phyloP scores from a whole-genome alignment of 2,888 invertebrate species.

The Tineola bisselliella region DNA sequence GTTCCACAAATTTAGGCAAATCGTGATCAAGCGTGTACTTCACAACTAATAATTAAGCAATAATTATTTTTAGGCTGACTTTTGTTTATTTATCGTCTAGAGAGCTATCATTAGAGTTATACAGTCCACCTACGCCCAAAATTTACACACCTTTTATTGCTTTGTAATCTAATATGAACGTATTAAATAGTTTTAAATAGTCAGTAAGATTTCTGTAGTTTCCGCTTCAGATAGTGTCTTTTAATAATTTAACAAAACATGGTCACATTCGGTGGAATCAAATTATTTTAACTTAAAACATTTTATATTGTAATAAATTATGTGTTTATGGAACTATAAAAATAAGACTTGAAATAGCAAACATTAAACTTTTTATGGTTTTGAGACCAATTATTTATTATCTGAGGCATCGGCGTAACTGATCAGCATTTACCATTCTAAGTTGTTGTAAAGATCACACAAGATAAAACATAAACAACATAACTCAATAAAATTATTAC shows the following conservation, averaged over 20 bases:
- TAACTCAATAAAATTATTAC: background rate
- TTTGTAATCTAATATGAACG: slow-evolving; percentile 7
- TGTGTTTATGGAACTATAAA: slow-evolving; percentile 13
- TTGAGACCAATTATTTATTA: slow-evolving; percentile 9
- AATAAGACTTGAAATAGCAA: slow-evolving; percentile 13
- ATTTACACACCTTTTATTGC: background rate
- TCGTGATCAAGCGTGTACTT: background rate
- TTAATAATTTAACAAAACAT: slow-evolving; percentile 7
- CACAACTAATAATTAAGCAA: background rate
- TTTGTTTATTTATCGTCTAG: background rate
- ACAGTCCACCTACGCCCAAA: background rate
- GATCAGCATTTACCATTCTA: slow-evolving; percentile 7
- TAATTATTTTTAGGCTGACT: background rate
- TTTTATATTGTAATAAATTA: slow-evolving; percentile 12
- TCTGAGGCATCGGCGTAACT: slow-evolving; percentile 5
- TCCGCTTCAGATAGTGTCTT: background rate
- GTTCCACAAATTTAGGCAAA: slow-evolving; percentile 6
- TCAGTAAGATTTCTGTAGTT: background rate
- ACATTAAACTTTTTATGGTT: slow-evolving; percentile 11
- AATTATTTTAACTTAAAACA: slow-evolving; percentile 7
- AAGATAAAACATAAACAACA: background rate
- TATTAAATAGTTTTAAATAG: slow-evolving; percentile 10
- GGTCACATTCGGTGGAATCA: background rate
- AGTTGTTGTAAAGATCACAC: background rate
- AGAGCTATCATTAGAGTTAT: background rate